A percentile compares a stretch with the other conserved stretches of the same genome.
These are phyloP conservation scores for Zaprionus lachaisei DNA, from an alignment of 1,140 invertebrate species.

Conservation along the genomic window DNA sequence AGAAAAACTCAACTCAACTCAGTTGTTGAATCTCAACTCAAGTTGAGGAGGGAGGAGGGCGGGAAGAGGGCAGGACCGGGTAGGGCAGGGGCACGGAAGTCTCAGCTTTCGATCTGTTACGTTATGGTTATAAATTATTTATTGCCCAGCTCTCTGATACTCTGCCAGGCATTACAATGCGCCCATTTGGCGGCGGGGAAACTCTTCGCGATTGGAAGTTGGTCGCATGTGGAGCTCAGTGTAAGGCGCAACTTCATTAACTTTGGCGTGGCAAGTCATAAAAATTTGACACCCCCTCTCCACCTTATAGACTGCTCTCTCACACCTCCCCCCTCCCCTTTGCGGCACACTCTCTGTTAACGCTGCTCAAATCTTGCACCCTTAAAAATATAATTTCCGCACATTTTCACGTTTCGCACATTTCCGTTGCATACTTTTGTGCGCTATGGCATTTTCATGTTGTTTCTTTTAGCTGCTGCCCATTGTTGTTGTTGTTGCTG, in stretches of 20 bases:
- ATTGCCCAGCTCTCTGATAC: conserved; percentile 48
- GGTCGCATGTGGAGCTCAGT: conserved; percentile 56
- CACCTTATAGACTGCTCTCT: background rate
- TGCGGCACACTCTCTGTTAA: background rate
- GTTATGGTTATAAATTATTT: conserved; percentile 76
- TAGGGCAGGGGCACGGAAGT: background rate
- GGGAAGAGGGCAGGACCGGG: background rate
- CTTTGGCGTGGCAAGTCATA: conserved; percentile 63
- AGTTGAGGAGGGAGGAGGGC: background rate
- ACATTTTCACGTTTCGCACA: conserved; percentile 81
- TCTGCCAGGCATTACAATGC: conserved; percentile 37
- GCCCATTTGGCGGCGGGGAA: conserved; percentile 26
- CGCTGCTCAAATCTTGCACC: conserved; percentile 37
- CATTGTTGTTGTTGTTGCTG: background rate
- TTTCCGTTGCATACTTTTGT: conserved; percentile 79
- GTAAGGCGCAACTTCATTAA: conserved; percentile 66
- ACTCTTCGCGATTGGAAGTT: conserved; percentile 3
- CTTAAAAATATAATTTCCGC: conserved; percentile 76
- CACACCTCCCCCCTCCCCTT: too few relatives aligned
- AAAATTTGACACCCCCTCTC: conserved; percentile 56
- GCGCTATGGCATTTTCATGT: conserved; percentile 74
- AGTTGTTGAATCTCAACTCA: background rate
- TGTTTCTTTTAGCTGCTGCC: conserved; percentile 37
- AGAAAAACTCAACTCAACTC: conserved; percentile 1
- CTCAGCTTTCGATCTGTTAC: conserved; percentile 57